A percentile compares a stretch with the other conserved stretches of the same genome.
Evolutionary conservation across 2,113 vertebrate species (phyloP).

Genomic region (Laticauda laticaudata): DNA sequence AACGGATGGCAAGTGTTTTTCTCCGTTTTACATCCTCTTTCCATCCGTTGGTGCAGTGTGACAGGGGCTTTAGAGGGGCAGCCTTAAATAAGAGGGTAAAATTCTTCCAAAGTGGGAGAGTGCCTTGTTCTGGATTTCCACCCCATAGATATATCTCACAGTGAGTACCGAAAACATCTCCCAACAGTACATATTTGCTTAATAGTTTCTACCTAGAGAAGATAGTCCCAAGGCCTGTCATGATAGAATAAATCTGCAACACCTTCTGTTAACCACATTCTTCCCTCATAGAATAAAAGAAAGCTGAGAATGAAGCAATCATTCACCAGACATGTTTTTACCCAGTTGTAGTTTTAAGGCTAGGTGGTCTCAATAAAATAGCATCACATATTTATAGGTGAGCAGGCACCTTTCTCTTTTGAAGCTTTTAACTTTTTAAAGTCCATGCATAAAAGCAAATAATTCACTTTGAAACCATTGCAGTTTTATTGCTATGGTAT

Average conservation of each 20-base stretch:
- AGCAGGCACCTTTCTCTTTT: background rate
- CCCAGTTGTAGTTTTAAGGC: background rate
- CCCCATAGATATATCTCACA: background rate
- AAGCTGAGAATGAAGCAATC: background rate
- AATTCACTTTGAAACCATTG: background rate
- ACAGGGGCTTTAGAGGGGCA: too few species aligned
- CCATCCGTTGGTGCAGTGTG: too few species aligned
- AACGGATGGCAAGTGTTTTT: too few species aligned
- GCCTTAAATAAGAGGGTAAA: background rate
- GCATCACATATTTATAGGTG: too few species aligned
- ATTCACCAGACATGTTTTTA: background rate
- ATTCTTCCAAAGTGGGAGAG: background rate
- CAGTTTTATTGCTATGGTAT: background rate
- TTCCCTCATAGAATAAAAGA: background rate
- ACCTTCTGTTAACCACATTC: background rate
- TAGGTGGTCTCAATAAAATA: background rate
- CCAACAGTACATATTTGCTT: background rate
- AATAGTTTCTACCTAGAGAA: background rate
- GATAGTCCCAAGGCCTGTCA: background rate
- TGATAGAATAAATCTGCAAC: background rate
- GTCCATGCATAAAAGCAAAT: background rate
- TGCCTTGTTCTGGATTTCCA: background rate
- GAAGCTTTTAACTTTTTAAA: background rate
- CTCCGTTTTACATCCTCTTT: too few species aligned
- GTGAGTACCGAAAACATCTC: background rate